A percentile compares a stretch with the other conserved stretches of the same genome.
Evolutionary conservation across 1,140 invertebrate species (phyloP).

Genomic region (Platorchestia sp.): DNA sequence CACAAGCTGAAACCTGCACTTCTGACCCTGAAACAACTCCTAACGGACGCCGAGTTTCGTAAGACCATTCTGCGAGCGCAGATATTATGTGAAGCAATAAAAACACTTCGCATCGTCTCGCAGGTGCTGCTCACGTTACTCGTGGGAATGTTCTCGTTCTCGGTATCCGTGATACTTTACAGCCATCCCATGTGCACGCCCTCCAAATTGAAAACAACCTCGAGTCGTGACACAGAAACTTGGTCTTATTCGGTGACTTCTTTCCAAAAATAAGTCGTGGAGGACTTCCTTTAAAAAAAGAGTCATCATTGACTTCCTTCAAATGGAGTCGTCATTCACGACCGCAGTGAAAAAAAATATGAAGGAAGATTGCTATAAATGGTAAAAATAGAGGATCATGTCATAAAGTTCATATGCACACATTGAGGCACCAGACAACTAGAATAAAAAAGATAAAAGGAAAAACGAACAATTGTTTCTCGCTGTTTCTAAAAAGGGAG

Average conservation of each 20-base stretch:
- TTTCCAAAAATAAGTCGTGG: not conserved
- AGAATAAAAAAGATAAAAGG: too few species aligned
- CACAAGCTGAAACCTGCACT: not conserved
- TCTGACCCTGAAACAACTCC: not conserved
- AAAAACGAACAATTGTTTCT: too few species aligned
- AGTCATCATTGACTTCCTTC: too few species aligned
- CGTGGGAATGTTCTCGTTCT: not conserved
- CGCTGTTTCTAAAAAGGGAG: too few species aligned
- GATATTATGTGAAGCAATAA: not conserved
- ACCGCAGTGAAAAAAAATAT: not conserved
- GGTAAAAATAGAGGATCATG: not conserved
- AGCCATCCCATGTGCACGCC: not conserved
- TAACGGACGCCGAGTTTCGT: not conserved
- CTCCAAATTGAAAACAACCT: not conserved
- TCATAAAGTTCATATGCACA: not conserved
- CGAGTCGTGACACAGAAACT: not conserved
- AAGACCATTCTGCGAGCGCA: not conserved
- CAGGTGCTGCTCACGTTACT: not conserved
- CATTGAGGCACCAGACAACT: too few species aligned
- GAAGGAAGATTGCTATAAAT: not conserved
- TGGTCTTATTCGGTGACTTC: not conserved
- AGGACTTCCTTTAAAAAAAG: too few species aligned
- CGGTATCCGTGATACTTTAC: not conserved
- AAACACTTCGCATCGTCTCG: not conserved
- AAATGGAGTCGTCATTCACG: too few species aligned